Conservation (phyloP, 2,797 vertebrate species). For the Nyctibius grandis region DNA sequence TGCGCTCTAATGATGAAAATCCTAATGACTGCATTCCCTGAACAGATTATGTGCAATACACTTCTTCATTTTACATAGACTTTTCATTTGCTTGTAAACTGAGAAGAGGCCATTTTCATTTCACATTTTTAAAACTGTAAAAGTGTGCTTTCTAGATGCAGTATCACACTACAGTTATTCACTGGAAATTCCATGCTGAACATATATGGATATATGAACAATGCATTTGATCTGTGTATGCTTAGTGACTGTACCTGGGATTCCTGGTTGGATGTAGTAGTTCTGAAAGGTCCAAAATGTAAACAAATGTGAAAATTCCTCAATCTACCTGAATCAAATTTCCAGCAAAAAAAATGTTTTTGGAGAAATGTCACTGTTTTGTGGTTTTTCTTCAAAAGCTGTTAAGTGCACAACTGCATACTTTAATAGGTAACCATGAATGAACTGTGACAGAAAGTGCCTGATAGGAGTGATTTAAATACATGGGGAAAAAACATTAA, state of each 20-base stretch:
- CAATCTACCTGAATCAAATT: not conserved
- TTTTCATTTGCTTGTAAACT: not conserved
- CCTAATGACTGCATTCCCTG: not conserved
- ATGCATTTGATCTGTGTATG: not conserved
- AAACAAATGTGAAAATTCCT: not conserved
- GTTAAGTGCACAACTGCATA: not conserved
- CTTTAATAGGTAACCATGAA: not conserved
- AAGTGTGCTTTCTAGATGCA: not conserved
- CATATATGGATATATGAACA: not conserved
- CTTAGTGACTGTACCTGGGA: not conserved
- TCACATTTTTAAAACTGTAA: not conserved
- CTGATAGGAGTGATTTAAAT: not conserved
- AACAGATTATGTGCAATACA: not conserved
- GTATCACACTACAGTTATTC: not conserved
- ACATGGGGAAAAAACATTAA: not conserved
- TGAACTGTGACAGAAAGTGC: not conserved
- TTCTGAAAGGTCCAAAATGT: not conserved
- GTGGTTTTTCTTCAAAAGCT: not conserved
- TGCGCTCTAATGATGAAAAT: not conserved
- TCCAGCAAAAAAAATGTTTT: not conserved
- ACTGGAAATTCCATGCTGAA: not conserved
- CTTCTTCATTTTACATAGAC: not conserved
- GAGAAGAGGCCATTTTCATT: not conserved
- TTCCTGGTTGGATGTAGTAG: not conserved
- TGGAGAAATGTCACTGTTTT: not conserved